Base-by-base conservation (phyloP, 2,797 vertebrate genomes). In the Cottoperca gobio region DNA sequence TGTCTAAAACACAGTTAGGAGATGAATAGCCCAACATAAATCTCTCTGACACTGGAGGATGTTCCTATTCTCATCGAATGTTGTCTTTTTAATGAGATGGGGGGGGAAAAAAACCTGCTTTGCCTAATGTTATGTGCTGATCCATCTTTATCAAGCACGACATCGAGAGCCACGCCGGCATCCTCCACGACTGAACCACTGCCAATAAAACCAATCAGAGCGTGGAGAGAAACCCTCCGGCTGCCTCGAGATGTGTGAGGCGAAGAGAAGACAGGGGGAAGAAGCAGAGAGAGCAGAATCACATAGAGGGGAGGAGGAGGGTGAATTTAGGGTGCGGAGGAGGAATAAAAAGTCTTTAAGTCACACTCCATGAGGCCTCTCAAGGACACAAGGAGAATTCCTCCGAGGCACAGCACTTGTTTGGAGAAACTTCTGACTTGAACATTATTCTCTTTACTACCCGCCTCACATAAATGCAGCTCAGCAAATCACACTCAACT, bases 161-260 rank as follows among this genome's bases (percentile, higher is more conserved):
- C 89, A 89, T 79, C 72, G 9, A 87, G 75, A 88, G 85, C 73
- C 70, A 68, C 19, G 49, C 72, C 64, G 48, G 84, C 86, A 85
- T 91, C 86, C 84, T 89, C 79, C 68, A 75, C 74, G 64, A 57
- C 82, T 87, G 84, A 91, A 87, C 73, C 10, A 9, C 89, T 82
- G 89, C 88, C 91, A 93, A 84, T 88, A 88, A 90, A 93, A 85
- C 86, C 90, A 89, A 91, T 91, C 91, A 86, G 92, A 92, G 91
- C 86, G 3, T 79, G 78, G 84, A 85, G 81, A 83, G 76, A 73
- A 70, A 70, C 62, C 88, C 68, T 78, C 57, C 45, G 33, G 74
- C 73, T 11, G 73, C 58, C 10, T 31, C 66, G 50, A 63, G 68
- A 66, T 52, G 49, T 64, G 67, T 77, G 71, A 72, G 78, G 60